A percentile compares a stretch with the other conserved stretches of the same genome.
Conservation (phyloP, 92 coral and sea anemone species). For the Umimayanthus kanabou region DNA sequence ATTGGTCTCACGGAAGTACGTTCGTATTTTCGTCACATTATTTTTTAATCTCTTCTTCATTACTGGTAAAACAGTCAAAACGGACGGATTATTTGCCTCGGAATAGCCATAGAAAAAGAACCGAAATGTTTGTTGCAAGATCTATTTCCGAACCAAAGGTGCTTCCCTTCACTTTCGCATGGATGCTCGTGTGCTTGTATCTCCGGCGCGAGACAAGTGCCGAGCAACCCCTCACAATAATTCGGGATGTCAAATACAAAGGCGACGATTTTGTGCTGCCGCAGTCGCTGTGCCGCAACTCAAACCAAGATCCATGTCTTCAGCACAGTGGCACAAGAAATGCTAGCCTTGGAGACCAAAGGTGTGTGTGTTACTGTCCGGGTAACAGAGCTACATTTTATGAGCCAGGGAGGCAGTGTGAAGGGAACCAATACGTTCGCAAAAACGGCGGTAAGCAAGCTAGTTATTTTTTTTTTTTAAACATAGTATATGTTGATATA, state of each 20-base stretch:
- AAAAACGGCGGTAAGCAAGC: constrained; percentile 9
- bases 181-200: neutral
- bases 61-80: neutral
- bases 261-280: constrained; percentile 24
- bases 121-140: neutral
- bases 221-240: neutral
- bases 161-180: neutral
- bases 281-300: constrained; percentile 2
- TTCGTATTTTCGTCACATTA: neutral
- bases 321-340: constrained; percentile 16
- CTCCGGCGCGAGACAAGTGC: neutral
- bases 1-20: constrained; percentile 30
- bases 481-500: neutral
- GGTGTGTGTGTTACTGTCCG: constrained; percentile 11
- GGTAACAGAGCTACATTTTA: constrained; percentile 5
- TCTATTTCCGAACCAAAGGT: neutral
- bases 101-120: neutral
- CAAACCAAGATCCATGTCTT: constrained; percentile 12
- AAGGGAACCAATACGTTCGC: neutral
- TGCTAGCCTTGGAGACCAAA: neutral
- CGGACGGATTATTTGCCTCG: neutral
- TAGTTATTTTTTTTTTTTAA: neutral
- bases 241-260: neutral
- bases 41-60: neutral
- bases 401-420: constrained; percentile 21